A percentile compares a stretch with the other conserved stretches of the same genome.
phyloP scores from a whole-genome alignment of 1,140 invertebrate genomes.

The Drosophila pseudoananassae region DNA sequence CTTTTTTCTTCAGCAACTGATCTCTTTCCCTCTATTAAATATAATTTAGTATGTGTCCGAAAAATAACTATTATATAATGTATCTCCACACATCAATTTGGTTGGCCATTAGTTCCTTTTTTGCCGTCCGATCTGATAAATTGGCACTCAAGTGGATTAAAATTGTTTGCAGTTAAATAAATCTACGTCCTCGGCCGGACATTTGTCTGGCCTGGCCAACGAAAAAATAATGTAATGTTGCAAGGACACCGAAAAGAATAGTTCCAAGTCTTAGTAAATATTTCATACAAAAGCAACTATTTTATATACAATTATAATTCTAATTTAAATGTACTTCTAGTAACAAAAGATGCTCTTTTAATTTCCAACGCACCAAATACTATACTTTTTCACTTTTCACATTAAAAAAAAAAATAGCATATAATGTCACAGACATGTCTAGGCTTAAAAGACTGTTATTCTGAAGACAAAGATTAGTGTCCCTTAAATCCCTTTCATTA shows the following conservation, averaged over 20 bases:
- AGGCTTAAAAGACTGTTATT: too few relatives aligned
- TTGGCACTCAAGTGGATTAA: slow-evolving; percentile 84
- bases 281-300: too few relatives aligned
- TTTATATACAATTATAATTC: too few relatives aligned
- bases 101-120: slow-evolving; percentile 11
- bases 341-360: too few relatives aligned
- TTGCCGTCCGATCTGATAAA: slow-evolving; percentile 56
- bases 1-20: neutral
- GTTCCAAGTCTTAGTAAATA: neutral
- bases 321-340: too few relatives aligned
- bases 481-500: too few relatives aligned
- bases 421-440: too few relatives aligned
- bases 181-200: slow-evolving; percentile 56
- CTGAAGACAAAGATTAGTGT: too few relatives aligned
- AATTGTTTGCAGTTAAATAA: slow-evolving; percentile 69
- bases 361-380: too few relatives aligned
- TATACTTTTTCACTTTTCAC: too few relatives aligned
- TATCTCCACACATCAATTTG: slow-evolving; percentile 30
- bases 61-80: slow-evolving; percentile 1
- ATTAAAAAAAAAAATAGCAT: too few relatives aligned
- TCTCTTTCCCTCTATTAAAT: neutral
- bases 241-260: neutral
- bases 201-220: slow-evolving; percentile 47
- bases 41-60: slow-evolving; percentile 2
- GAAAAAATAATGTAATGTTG: neutral